These are phyloP conservation scores for Caenorhabditis sp. DNA, from an alignment of 2,888 invertebrate genomes.

Conservation along the genomic window DNA sequence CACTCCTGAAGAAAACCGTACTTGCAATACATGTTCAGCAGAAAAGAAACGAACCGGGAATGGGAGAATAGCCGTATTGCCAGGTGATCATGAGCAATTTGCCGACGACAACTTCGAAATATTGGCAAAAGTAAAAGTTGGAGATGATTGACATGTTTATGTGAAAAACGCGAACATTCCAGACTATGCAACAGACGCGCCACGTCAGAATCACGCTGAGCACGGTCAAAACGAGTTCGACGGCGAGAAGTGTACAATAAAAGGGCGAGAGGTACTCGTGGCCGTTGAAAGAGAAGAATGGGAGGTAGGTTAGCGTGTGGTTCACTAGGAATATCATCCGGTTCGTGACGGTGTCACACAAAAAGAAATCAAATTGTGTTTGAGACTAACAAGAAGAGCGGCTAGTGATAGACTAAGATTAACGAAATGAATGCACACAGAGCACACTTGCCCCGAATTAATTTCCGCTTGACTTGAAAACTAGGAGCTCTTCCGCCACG, in stretches of 20 bases:
- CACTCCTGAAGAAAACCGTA: no score
- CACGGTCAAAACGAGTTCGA: constrained; percentile 5
- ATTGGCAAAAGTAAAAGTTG: constrained; percentile 17
- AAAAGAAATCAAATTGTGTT: no score
- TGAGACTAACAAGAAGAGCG: background rate
- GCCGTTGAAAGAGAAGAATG: constrained; percentile 37
- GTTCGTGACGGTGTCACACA: background rate
- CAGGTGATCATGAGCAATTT: constrained; percentile 12
- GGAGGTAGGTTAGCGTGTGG: constrained; percentile 6
- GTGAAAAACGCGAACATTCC: constrained; percentile 25
- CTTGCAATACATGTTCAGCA: no score
- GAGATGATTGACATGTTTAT: constrained; percentile 34
- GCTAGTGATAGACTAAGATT: background rate
- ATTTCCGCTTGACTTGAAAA: constrained; percentile 12
- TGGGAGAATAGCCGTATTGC: constrained; percentile 20
- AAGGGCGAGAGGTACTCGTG: constrained; percentile 17
- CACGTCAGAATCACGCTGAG: constrained; percentile 2
- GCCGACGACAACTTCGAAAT: constrained; percentile 18
- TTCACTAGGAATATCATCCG: constrained; percentile 22
- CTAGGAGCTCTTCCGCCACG: constrained; percentile 23
- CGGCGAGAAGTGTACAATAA: background rate
- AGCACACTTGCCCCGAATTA: no score
- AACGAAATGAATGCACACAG: no score
- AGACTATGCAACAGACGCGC: constrained; percentile 3
- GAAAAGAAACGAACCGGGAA: background rate